Base-by-base conservation (phyloP, 1,140 invertebrate genomes). In the Drosophila nikananu region DNA sequence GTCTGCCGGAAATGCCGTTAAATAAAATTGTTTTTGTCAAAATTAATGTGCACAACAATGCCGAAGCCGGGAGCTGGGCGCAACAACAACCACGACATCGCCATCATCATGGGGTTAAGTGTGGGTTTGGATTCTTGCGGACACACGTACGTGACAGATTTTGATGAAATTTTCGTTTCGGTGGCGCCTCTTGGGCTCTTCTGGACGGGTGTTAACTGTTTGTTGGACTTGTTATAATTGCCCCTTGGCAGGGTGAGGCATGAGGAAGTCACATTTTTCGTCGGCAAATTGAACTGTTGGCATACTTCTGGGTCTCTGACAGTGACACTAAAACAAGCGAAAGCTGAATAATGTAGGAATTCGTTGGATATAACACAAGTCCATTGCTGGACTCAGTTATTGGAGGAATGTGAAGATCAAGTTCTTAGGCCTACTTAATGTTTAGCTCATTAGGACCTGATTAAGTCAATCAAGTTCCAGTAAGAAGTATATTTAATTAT, bases 21-120 rank as follows among this genome's bases (percentile, higher is more conserved):
- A 86, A 86, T 87, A 65, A 86, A 83, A 86, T 86, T 80, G 83
- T 87, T 86, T 83, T 79, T 82, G 83, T 83, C 83, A 79, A 86
- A 86, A 87, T 86, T 86, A 86, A 86, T 86, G 83, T 82, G 68
- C 60, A 86, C 62, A 63, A 66, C 78, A 77, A 77, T 68, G 70
- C 60, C 41, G 37, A 37, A 58, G 32, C 52, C 7, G 52, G 30
- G 51, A 54, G 8, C 30, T 37, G 52, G 21, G 79, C 54, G 49
- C 21, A 74, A 44, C 52, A 41, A 58, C 46, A 66, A 35, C 35
- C 27, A 41, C 41, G 57, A 25, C 48, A 55, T 42, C 58, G 17
- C 17, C 75, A 71, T 73, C 78, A 72, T 65, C 60, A 70, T 66
- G 67, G 78, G 64, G 83, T 79, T 82, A 82, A 81, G 54, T 81